Evolutionary conservation across 2,113 vertebrate species (phyloP).

Genomic region (Leptosomus discolor): DNA sequence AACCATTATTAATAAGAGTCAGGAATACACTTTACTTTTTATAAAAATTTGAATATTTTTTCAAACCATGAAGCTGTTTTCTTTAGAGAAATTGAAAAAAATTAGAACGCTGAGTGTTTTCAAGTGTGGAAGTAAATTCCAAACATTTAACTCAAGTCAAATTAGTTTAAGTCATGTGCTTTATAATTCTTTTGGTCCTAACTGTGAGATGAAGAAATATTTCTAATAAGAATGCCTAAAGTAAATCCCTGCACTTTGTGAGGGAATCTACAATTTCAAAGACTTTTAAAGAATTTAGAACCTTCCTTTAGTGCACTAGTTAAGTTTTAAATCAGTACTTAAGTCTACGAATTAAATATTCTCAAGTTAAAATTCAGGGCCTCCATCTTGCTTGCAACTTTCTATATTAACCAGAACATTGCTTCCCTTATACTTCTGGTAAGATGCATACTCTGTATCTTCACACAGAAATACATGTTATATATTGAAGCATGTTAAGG

Average conservation of each 20-base stretch:
- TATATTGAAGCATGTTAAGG: fast-evolving
- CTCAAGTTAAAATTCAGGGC: not conserved
- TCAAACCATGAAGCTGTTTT: not conserved
- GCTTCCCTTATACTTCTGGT: not conserved
- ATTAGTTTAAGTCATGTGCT: not conserved
- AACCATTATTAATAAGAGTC: not conserved
- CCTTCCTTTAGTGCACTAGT: not conserved
- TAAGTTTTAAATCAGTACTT: not conserved
- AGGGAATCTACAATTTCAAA: not conserved
- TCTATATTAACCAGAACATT: not conserved
- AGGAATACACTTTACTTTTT: not conserved
- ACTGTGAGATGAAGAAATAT: not conserved
- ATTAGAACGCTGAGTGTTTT: not conserved
- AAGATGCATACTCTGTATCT: not conserved
- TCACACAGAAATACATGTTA: not conserved
- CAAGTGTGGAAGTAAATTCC: not conserved
- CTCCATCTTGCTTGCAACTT: not conserved
- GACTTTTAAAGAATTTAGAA: not conserved
- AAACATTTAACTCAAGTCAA: not conserved
- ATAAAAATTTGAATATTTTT: not conserved
- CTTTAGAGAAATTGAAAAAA: not conserved
- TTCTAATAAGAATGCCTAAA: not conserved
- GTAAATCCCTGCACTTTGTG: not conserved
- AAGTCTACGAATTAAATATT: not conserved
- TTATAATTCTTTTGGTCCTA: not conserved